Evolutionary conservation across 1,140 invertebrate genomes (phyloP), one percentile per base, ranked within the genome.

Genomic region (Pseudoatta argentina): DNA sequence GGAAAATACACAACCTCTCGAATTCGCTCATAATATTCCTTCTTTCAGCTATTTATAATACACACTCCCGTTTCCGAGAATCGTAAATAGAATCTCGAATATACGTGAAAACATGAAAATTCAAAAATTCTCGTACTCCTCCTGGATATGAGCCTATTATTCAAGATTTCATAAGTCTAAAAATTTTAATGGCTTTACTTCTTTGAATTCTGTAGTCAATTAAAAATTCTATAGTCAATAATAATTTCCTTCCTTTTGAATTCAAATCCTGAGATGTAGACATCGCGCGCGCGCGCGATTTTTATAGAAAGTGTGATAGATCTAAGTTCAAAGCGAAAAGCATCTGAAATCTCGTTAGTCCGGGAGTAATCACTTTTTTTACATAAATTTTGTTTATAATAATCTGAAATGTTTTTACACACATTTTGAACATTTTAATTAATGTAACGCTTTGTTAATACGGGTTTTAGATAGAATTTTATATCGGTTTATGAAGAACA

Each of bases 21-120:
- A 57, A 48, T 2, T 71, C 6, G 44, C 48, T 34, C 57, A 57
- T 81, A 71, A 81, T 57, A 71, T 81, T 77, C 8, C 57, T 61
- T 76, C 73, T 39, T 44, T 55, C 48, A 81, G 63, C 21, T 8
- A 6, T 51, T 51, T 27, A n/a, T 69, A 39, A 16, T 34, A 4
- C n/a, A 21, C 1, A 8, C 16, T 69, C 10, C n/a, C 21, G 48
- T 39, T 71, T 27, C 8, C 34, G 39, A 81, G 8, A 0, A 44
- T 79, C 30, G 18, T 34, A 39, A 71, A 55, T 5, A n/a, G 51
- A 18, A 69, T 30, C 10, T 55, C 21, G 2, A 1, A 0, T 14
- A 67, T 79, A 67, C 7, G 30, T 7, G 48, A 3, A 14, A 81
- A 39, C 24, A 69, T 5, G n/a, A 71, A 57, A 21, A 53, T 77